Base-by-base conservation (phyloP, 2,888 invertebrate species). In the Drosophila prolongata region DNA sequence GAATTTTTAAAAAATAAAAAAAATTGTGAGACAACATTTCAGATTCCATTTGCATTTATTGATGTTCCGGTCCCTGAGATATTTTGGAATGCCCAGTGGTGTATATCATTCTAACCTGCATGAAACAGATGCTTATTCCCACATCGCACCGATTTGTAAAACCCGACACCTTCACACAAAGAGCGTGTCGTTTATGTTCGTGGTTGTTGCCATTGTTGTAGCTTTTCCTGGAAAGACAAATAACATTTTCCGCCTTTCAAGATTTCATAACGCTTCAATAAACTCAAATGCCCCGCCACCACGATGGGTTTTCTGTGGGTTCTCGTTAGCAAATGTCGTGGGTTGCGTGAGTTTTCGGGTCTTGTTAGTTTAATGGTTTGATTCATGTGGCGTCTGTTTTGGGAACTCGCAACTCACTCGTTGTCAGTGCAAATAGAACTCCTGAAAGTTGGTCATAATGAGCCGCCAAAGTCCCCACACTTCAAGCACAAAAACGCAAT, bases 401-500 rank as follows among this genome's bases (percentile, higher is more conserved):
- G 13, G 11, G 16, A 56, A 52, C 55, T 49, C 42, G 11, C 30
- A 35, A 47, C 40, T 38, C 47, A 35, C 47, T 19, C 24, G 56
- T 37, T 71, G 74, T 71, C 76, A 70, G 27, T 47, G 52, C 64
- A 69, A 61, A 61, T 58, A 53, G 66, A 55, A 74, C 58, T 57
- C 61, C 47, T 54, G 55, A 75, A 74, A 74, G 67, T 74, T 61
- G 40, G 6, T 44, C 69, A 70, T 75, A 62, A 69, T 75, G 58
- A 76, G 69, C 34, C 56, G 42, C 50, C 49, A 10, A 46, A 27
- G 53, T 56, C 59, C 59, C 52, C 47, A 52, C 71, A 71, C 66
- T 71, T 71, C 56, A 49, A 59, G 61, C 75, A 75, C 69, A 62
- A 60, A 78, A 80, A 80, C 72, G 62, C 70, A 80, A 84, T 80